Base-by-base conservation (phyloP, 2,888 invertebrate genomes). In the Drosophila melanosoma region DNA sequence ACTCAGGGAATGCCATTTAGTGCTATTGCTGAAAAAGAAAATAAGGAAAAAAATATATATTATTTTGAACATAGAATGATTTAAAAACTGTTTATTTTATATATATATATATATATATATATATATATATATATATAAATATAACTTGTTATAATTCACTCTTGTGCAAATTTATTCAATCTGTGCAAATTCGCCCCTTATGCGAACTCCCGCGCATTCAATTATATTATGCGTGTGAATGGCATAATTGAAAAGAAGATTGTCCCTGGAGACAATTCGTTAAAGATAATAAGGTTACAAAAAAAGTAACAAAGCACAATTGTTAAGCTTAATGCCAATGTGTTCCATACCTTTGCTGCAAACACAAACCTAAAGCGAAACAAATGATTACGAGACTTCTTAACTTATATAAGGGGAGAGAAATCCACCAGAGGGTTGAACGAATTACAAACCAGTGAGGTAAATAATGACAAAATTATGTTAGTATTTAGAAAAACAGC, bases 391-490 rank as follows among this genome's bases (percentile, higher is more conserved):
- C 69, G 40, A 53, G 65, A 83, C 66, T 74, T 77, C 67, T 71
- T 61, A 74, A 48, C 63, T 72, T 65, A 54, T 38, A 57, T 15
- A 23, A 23, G 23, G 51, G 51, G 66, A 74, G 65, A 49, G 59
- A 40, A 45, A 48, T 35, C 51, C 45, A 54, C 60, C 48, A 52
- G 80, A 82, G 85, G 88, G 85, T 83, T 82, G 85, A 82, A 87
- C 74, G 67, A 85, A 85, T 85, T 85, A 83, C 86, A 82, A 85
- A 86, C 83, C 85, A 85, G 88, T 82, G 85, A 85, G 86, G 85
- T 87, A 85, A 87, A 83, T 87, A 89, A 87, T 87, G 86, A 87
- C 87, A 84, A 87, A 89, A 89, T 87, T 89, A 87, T 87, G 87
- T 87, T 87, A 81, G 81, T 87, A 83, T 89, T 87, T 81, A 84